Conservation (phyloP, 1,140 invertebrate species). For the Ostrea denselamellosa region DNA sequence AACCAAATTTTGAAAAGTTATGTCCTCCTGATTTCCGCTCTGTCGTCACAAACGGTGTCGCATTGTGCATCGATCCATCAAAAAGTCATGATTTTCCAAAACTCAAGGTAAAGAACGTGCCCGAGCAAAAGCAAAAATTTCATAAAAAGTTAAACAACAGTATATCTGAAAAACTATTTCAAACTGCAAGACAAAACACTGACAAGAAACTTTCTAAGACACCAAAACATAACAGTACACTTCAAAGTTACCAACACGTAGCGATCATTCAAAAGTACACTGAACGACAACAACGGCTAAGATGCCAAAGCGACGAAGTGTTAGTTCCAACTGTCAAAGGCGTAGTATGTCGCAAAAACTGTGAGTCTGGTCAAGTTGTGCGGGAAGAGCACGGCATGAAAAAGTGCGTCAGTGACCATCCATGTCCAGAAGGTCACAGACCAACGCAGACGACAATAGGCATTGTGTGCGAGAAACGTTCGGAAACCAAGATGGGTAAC, state of each 20-base stretch:
- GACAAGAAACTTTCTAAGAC: background rate
- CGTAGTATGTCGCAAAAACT: background rate
- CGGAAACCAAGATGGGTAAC: background rate
- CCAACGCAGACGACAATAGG: conserved; percentile 12
- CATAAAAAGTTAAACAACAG: background rate
- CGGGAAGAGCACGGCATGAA: background rate
- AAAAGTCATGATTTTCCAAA: background rate
- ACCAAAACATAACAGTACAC: background rate
- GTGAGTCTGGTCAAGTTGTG: background rate
- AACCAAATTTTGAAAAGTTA: background rate
- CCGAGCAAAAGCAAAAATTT: background rate
- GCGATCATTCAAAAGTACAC: background rate
- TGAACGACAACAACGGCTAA: background rate
- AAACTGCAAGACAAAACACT: background rate
- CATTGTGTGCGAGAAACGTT: conserved; percentile 14
- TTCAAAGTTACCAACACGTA: background rate
- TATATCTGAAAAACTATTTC: background rate
- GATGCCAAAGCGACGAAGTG: background rate
- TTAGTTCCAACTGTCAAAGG: background rate
- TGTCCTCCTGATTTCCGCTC: background rate
- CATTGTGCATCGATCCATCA: background rate
- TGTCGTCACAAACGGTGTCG: background rate
- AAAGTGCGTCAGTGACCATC: background rate
- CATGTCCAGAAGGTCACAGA: conserved; percentile 24
- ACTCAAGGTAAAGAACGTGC: background rate